Evolutionary conservation across 1,140 invertebrate species (phyloP), one percentile per base, ranked within the genome.

Genomic region (Saccostrea cuccullata): DNA sequence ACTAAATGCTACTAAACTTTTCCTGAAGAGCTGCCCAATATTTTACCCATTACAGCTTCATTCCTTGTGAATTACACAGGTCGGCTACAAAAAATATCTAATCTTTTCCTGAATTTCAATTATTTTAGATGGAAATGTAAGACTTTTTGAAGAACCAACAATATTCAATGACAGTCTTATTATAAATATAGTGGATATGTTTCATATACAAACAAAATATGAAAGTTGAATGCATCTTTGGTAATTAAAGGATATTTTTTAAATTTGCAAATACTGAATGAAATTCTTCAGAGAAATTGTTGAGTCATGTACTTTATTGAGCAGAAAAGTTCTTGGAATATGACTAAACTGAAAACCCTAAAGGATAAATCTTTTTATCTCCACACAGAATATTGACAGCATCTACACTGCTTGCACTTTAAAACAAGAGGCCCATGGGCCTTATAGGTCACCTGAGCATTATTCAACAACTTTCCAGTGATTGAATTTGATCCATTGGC

Each of bases 311-410:
- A 36, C 26, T 36, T 77, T 26, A 77, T 77, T 77, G 70, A 77
- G 70, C 70, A 77, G 70, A 36, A 30, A 77, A 36, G 30, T 77
- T 77, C 30, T 40, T 13, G 15, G 70, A 47, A 47, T 47, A 26
- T 77, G 70, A 77, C 13, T 5, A 36, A 9, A 77, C 11, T 77
- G 70, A 77, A 77, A 77, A 26, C 70, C 70, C 70, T 26, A 77
- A 15, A 77, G 26, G 70, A 26, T 77, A 26, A 77, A 64, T 64
- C 1, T 64, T 64, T 17, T 64, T 64, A 17, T 64, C 20, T 64
- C 15, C n/a, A 64, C 15, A 20, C 1, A 20, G 20, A 64, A 64
- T 6, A 20, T n/a, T 64, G n/a, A 64, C 58, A 64, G 47, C 47
- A 47, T 47, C 47, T 47, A 47, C 47, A 47, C 1, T 47, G 0